Percentiles rank a stretch among this genome's conserved stretches.
Conservation (phyloP, 2,113 vertebrate genomes). For the Macquaria ambigua region DNA sequence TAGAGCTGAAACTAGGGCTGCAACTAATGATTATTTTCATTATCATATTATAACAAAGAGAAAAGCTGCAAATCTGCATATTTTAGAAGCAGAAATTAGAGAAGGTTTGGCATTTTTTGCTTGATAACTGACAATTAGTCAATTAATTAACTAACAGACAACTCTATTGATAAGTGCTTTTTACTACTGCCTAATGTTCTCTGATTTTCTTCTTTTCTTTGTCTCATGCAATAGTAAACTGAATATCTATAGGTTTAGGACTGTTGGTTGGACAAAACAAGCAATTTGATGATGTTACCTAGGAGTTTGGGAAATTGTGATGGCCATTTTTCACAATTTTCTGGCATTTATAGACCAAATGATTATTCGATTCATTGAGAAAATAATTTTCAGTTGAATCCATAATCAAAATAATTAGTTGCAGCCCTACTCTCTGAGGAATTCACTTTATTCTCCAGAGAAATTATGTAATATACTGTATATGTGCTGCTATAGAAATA, state of each 20-base stretch:
- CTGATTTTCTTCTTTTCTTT: neutral
- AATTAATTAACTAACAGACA: neutral
- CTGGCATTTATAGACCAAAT: neutral
- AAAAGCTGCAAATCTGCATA: neutral
- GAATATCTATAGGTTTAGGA: neutral
- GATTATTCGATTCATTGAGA: neutral
- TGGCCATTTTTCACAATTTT: neutral
- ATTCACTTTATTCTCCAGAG: neutral
- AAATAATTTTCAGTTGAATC: neutral
- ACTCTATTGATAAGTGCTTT: neutral
- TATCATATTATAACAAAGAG: too few relatives aligned
- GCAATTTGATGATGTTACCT: neutral
- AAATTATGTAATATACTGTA: neutral
- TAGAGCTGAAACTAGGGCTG: neutral
- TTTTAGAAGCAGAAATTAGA: neutral
- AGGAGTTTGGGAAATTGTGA: neutral
- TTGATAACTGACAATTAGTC: too few relatives aligned
- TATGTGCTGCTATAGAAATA: neutral
- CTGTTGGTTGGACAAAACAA: neutral
- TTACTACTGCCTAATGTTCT: neutral
- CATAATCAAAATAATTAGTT: neutral
- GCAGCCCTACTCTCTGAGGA: neutral
- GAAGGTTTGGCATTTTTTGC: neutral
- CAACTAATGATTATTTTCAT: neutral
- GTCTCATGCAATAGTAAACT: neutral